These are phyloP conservation scores for Luperina testacea DNA, from an alignment of 2,888 invertebrate genomes.

Conservation along the genomic window DNA sequence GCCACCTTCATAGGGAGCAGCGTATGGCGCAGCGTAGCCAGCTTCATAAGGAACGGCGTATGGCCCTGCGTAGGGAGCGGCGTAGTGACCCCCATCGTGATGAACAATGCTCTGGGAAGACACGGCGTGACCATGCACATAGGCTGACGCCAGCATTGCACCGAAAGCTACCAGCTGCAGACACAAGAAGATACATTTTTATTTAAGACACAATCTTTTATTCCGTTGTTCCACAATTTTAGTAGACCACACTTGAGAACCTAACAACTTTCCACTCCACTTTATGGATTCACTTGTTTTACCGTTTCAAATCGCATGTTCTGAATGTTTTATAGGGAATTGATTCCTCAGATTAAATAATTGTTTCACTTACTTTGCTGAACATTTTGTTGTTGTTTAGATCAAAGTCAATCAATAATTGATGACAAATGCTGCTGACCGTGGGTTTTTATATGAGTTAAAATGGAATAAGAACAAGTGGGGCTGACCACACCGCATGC, in stretches of 20 bases:
- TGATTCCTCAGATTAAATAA: slow-evolving; percentile 3
- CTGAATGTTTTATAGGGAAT: neutral
- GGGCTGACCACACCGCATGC: slow-evolving; percentile 77
- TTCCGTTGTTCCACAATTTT: neutral
- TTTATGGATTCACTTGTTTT: slow-evolving; percentile 19
- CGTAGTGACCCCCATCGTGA: slow-evolving; percentile 76
- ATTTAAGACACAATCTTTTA: neutral
- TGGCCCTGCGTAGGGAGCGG: slow-evolving; percentile 73
- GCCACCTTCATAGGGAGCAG: slow-evolving; percentile 67
- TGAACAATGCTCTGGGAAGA: slow-evolving; percentile 84
- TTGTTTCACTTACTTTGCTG: slow-evolving; percentile 80
- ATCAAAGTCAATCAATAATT: slow-evolving; percentile 78
- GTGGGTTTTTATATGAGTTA: slow-evolving; percentile 84
- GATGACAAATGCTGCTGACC: slow-evolving; percentile 77
- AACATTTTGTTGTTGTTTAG: slow-evolving; percentile 82
- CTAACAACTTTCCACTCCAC: slow-evolving; percentile 10
- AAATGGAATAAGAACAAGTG: slow-evolving; percentile 81
- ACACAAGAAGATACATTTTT: slow-evolving; percentile 20
- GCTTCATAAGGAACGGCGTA: slow-evolving; percentile 70
- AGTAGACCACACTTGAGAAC: neutral
- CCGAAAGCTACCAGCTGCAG: slow-evolving; percentile 85
- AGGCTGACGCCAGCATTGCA: slow-evolving; percentile 83
- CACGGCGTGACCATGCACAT: slow-evolving; percentile 82
- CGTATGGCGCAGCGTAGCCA: slow-evolving; percentile 66
- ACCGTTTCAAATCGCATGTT: neutral